Base-by-base conservation (phyloP, 2,113 vertebrate species). In the Aleadryas rufinucha region DNA sequence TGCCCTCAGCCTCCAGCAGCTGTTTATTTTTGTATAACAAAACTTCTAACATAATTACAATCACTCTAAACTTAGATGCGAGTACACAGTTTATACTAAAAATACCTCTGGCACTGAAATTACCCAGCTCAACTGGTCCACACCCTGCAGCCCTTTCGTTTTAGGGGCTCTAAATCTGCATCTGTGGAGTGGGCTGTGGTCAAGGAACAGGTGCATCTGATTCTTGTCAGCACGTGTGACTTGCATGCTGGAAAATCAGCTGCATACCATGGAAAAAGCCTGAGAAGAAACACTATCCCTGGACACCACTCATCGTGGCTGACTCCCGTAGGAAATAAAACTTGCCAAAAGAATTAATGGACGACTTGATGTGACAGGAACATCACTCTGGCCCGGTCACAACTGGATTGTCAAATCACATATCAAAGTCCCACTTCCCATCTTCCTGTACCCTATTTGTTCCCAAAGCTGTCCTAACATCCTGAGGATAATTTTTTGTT, bases 11-110 rank as follows among this genome's bases (percentile, higher is more conserved):
- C 59, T 93, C 76, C 11, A 90, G 77, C 89, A 94, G 84, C 72
- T 94, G 79, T 79, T 96, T 93, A 77, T 90, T 96, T 92, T 53
- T 82, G 75, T 77, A n/a, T 61, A 78, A 89, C 65, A 88, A 87
- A 96, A 91, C 50, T 87, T 94, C 81, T 70, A 87, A 80, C 78
- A 61, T 77, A 91, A 96, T 92, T 93, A 95, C 37, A 82, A 87
- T 77, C 69, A 52, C 54, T 91, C 90, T 68, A 90, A 94, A 94
- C 84, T 91, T 91, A 91, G 82, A 95, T 49, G 41, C 1, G 6
- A 95, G 68, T 35, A 33, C 84, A 90, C 56, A 96, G 47, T 59
- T 79, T 66, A 39, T 8, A 37, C 79, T 93, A 95, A 95, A 96
- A 95, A 87, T 87, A 90, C 10, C 68, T 64, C 61, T 64, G 72